Evolutionary conservation across 2,888 invertebrate genomes (phyloP).

Genomic region (Pimpla rufipes): DNA sequence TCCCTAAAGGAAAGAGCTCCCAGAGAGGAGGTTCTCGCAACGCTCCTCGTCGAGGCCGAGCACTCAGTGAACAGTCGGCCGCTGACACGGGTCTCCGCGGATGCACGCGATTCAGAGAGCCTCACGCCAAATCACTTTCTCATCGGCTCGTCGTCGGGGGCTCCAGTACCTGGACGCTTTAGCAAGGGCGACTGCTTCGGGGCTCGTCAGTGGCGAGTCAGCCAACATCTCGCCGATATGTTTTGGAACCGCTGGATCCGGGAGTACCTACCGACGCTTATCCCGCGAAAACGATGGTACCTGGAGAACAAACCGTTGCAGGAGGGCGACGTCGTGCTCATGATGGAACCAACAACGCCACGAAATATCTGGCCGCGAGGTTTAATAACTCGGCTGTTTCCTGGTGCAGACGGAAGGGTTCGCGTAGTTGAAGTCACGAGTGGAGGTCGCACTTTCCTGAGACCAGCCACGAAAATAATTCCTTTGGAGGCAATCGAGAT

Average conservation of each 20-base stretch:
- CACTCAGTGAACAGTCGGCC: constrained; percentile 29
- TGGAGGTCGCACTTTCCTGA: background rate
- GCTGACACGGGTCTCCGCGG: constrained; percentile 12
- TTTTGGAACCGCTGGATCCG: constrained; percentile 77
- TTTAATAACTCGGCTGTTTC: constrained; percentile 4
- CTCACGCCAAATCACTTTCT: constrained; percentile 46
- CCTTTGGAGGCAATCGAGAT: background rate
- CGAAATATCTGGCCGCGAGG: constrained; percentile 62
- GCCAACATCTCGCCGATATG: constrained; percentile 58
- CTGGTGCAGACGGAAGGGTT: constrained; percentile 47
- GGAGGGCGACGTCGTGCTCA: constrained; percentile 49
- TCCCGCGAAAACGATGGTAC: constrained; percentile 64
- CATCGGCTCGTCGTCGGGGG: constrained; percentile 31
- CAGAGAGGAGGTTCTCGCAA: constrained; percentile 1
- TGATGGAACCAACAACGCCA: constrained; percentile 45
- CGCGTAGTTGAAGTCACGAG: constrained; percentile 47
- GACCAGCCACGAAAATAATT: constrained; percentile 46
- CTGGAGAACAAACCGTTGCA: constrained; percentile 5
- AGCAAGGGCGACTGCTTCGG: background rate
- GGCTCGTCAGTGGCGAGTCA: constrained; percentile 58
- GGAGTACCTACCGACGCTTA: constrained; percentile 73
- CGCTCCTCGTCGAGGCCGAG: constrained; percentile 19
- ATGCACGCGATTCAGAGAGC: constrained; percentile 4
- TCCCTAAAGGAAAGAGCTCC: background rate
- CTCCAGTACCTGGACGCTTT: constrained; percentile 23